A percentile compares a stretch with the other conserved stretches of the same genome.
Conservation (phyloP, 2,888 invertebrate species). For the Synanthedon formicaeformis region DNA sequence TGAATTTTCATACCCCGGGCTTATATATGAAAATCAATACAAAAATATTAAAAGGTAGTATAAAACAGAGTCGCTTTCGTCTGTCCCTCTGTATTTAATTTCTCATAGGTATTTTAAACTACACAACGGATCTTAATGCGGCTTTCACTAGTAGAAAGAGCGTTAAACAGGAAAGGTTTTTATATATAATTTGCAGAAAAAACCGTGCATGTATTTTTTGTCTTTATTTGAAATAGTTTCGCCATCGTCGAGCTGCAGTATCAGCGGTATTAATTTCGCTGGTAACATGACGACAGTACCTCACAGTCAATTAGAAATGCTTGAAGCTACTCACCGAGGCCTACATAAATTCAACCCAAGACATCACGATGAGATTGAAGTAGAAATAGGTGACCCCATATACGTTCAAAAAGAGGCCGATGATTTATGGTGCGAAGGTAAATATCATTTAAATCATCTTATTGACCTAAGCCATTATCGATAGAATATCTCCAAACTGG, state of each 20-base stretch:
- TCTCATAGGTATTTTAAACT: too few relatives aligned
- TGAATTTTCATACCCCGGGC: too few relatives aligned
- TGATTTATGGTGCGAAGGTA: slow-evolving; percentile 98
- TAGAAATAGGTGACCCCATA: slow-evolving; percentile 97
- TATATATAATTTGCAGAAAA: too few relatives aligned
- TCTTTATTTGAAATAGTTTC: slow-evolving; percentile 51
- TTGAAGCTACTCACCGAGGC: slow-evolving; percentile 95
- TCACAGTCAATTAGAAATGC: slow-evolving; percentile 83
- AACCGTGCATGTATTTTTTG: too few relatives aligned
- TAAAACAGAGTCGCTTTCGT: too few relatives aligned
- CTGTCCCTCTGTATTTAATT: too few relatives aligned
- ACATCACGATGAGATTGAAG: slow-evolving; percentile 94
- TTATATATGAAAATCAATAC: too few relatives aligned
- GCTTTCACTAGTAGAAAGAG: too few relatives aligned
- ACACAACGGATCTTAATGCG: too few relatives aligned
- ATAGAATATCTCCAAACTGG: not conserved
- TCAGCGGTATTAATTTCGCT: slow-evolving; percentile 67
- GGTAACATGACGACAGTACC: slow-evolving; percentile 78
- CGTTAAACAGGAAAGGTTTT: too few relatives aligned
- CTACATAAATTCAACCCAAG: slow-evolving; percentile 95
- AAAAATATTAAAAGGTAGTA: too few relatives aligned
- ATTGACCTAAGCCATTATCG: not conserved
- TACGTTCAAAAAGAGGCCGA: slow-evolving; percentile 97
- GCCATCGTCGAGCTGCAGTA: slow-evolving; percentile 71
- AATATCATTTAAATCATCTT: not conserved